phyloP scores from a whole-genome alignment of 92 coral and sea anemone genomes.

The Umimayanthus chanpuru region DNA sequence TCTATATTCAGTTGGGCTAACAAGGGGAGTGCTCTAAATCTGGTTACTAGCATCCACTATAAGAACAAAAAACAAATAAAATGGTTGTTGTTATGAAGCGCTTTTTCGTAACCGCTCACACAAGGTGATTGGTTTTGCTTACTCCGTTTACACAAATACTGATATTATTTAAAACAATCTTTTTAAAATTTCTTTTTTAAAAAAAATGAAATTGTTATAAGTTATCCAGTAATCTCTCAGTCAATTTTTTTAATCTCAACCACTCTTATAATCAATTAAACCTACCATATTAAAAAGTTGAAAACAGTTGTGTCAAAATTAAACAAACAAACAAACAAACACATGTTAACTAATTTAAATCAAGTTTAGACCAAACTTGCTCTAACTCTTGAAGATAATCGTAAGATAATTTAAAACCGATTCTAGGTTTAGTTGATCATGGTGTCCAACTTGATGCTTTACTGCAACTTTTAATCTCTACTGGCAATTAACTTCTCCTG shows the following conservation, averaged over 20 bases:
- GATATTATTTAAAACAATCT: too few species aligned
- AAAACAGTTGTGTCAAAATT: not conserved
- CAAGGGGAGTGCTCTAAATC: too few species aligned
- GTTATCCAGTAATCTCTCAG: too few species aligned
- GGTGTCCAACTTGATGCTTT: not conserved
- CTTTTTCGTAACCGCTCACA: too few species aligned
- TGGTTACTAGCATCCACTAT: too few species aligned
- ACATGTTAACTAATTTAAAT: not conserved
- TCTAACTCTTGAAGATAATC: not conserved
- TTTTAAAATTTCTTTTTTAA: too few species aligned
- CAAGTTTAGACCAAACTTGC: not conserved
- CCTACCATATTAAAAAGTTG: not conserved
- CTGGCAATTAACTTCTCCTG: not conserved
- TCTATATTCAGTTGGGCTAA: too few species aligned
- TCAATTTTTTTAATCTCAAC: not conserved
- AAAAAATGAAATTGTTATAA: not conserved
- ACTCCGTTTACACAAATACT: too few species aligned
- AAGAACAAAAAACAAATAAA: too few species aligned
- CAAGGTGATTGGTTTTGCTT: too few species aligned
- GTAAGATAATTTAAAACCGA: not conserved
- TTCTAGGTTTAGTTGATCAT: not conserved
- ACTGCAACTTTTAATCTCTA: not conserved
- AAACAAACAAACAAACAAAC: not conserved
- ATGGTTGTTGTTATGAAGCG: too few species aligned
- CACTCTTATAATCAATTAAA: not conserved